Evolutionary conservation across 2,797 vertebrate genomes (phyloP), one percentile per base, ranked within the genome.

Genomic region (Merluccius polli): DNA sequence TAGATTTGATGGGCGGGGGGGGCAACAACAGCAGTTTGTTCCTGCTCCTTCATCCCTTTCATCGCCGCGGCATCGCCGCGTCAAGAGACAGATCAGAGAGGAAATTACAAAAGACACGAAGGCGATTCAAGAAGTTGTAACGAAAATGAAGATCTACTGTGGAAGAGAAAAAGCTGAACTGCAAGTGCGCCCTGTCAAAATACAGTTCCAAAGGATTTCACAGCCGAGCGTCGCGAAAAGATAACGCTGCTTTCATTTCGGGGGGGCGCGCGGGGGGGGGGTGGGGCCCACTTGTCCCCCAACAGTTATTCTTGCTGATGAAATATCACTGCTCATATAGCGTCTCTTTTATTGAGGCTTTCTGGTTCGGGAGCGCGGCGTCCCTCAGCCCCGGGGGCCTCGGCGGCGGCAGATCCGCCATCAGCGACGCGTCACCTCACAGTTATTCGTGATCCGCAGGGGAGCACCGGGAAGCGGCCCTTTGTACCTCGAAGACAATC

Each of bases 41-140:
- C 68, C 77, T 76, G 52, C 77, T 33, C 65, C 82, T 79, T 84
- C 71, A 30, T 77, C 71, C 73, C 48, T 77, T n/a, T 67, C 44
- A 2, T 77, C 70, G 70, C 81, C 76, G 59, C 21, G 1, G 68
- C 69, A 32, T 76, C 78, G 31, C 32, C 8, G 69, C 72, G 13
- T 77, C 36, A 48, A 78, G 76, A 78, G 84, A 87, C 78, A 70
- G 85, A 91, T 90, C 89, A 89, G 82, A 91, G 78, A 83, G 83
- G 69, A 91, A 91, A 92, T 91, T 87, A 89, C 76, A 88, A 82
- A 48, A 85, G 79, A 84, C 79, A 80, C 77, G 82, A 78, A 85
- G 78, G 84, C 82, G 84, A 87, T 72, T 86, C 21, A 11, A 87
- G 79, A 72, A 87, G 79, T 74, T 65, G 71, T 10, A 67, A 13